Evolutionary conservation across 1,140 invertebrate genomes (phyloP).

Genomic region (Lysiphlebus fabarum): DNA sequence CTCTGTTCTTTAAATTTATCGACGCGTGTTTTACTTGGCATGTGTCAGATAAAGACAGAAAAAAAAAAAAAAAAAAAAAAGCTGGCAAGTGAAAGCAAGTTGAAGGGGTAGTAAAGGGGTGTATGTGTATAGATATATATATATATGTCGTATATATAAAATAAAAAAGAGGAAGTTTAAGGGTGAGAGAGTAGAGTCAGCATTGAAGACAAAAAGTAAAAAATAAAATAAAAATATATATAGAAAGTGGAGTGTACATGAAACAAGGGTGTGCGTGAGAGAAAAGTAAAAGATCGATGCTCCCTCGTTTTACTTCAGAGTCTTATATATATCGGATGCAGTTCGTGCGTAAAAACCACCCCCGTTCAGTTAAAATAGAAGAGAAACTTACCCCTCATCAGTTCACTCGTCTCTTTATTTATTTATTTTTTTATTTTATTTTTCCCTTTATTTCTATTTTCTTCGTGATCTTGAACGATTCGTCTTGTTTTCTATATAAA

Average conservation of each 20-base stretch:
- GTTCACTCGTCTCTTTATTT: conserved; percentile 34
- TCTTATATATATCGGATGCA: conserved; percentile 32
- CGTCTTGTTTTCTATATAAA: background rate
- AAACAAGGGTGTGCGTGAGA: conserved; percentile 1
- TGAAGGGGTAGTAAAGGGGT: conserved; percentile 14
- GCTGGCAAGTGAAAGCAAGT: conserved; percentile 15
- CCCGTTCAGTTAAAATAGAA: background rate
- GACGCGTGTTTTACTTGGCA: conserved; percentile 21
- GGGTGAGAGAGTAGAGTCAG: conserved; percentile 8
- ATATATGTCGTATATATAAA: too few species aligned
- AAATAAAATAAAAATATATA: background rate
- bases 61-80: conserved; percentile 11
- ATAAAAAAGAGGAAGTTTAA: background rate
- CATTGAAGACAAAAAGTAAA: background rate
- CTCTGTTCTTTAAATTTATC: conserved; percentile 37
- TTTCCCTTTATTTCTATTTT: background rate
- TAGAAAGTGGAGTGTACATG: conserved; percentile 19
- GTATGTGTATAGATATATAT: too few species aligned
- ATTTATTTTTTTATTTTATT: conserved; percentile 21
- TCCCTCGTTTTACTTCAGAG: conserved; percentile 25
- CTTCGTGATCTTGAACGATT: conserved; percentile 1
- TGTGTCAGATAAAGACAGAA: conserved; percentile 15
- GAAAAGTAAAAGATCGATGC: conserved; percentile 30
- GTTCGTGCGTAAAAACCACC: conserved; percentile 42
- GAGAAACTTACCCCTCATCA: too few species aligned